phyloP scores from a whole-genome alignment of 2,113 vertebrate species.

The Scalopus aquaticus region DNA sequence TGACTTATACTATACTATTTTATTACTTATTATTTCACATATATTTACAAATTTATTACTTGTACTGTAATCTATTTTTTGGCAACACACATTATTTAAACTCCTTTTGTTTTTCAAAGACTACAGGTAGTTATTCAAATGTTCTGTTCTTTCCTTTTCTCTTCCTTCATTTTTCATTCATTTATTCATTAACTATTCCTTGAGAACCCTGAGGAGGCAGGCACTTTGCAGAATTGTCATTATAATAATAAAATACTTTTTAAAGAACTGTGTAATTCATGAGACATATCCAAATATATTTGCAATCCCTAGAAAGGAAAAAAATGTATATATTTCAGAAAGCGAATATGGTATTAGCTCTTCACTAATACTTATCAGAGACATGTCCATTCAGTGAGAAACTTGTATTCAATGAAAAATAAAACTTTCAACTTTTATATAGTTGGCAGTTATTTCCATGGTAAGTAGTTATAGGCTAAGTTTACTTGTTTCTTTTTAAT shows the following conservation, averaged over 20 bases:
- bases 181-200: not conserved
- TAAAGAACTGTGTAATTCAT: not conserved
- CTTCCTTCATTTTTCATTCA: not conserved
- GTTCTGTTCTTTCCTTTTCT: accelerated
- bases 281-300: not conserved
- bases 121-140: not conserved
- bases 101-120: not conserved
- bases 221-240: not conserved
- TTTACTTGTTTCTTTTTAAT: not conserved
- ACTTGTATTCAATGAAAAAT: not conserved
- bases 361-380: not conserved
- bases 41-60: not conserved
- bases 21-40: not conserved
- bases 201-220: not conserved
- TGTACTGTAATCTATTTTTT: not conserved
- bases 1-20: not conserved
- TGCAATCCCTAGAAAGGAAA: not conserved
- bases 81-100: not conserved
- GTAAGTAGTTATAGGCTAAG: not conserved
- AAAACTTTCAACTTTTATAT: not conserved
- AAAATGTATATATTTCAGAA: not conserved
- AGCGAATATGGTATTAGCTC: not conserved
- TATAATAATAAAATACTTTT: not conserved
- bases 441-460: not conserved
- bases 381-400: not conserved